phyloP scores from a whole-genome alignment of 2,113 vertebrate genomes.

The Cromileptes altivelis region DNA sequence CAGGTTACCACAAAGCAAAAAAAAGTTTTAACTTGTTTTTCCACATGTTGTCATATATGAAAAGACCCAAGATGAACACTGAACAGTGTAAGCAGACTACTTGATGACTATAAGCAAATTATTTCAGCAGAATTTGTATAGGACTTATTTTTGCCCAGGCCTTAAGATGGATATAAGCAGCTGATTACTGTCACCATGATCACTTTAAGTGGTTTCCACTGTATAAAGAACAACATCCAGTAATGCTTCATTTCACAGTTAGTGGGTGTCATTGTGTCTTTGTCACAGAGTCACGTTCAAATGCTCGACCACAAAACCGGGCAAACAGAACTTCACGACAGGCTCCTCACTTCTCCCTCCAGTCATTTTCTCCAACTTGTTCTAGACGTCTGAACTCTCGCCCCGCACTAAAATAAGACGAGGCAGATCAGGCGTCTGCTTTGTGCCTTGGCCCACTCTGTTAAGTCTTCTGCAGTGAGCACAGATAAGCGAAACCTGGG shows the following conservation, averaged over 20 bases:
- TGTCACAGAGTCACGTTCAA: not conserved
- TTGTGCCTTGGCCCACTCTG: slow-evolving; percentile 27
- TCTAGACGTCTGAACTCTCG: not conserved
- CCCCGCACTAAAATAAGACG: slow-evolving; percentile 7
- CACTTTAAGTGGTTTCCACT: too few species aligned
- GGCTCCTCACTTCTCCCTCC: not conserved
- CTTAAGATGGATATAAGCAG: too few species aligned
- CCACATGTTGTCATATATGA: too few species aligned
- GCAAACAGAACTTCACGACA: not conserved
- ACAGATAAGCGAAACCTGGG: slow-evolving; percentile 52
- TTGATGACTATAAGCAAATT: too few species aligned
- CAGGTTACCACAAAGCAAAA: too few species aligned
- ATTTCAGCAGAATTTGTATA: too few species aligned
- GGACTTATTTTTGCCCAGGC: too few species aligned
- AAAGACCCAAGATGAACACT: too few species aligned
- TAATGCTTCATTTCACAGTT: slow-evolving; percentile 8
- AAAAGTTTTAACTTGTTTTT: too few species aligned
- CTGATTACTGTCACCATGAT: too few species aligned
- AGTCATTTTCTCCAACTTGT: slow-evolving; percentile 10
- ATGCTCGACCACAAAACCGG: not conserved
- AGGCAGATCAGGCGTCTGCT: not conserved
- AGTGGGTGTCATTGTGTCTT: not conserved
- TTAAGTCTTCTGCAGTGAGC: slow-evolving; percentile 42
- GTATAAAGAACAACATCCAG: not conserved
- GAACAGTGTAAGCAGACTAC: too few species aligned